phyloP scores from a whole-genome alignment of 2,113 vertebrate species.

The Calyptomena viridis region DNA sequence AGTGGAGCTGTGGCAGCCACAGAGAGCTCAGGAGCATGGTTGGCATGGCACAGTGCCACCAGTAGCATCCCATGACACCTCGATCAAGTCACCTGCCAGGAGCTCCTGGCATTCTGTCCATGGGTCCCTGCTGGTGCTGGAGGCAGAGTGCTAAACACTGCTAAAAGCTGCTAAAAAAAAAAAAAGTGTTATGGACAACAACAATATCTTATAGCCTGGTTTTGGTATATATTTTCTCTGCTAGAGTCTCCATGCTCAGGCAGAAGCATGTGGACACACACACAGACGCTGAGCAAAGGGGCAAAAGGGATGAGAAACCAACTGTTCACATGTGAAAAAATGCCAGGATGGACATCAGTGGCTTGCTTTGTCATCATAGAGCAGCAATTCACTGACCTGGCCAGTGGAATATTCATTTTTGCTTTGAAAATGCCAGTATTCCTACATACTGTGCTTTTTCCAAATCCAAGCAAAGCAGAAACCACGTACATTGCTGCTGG shows the following conservation, averaged over 20 bases:
- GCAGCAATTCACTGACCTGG: not conserved
- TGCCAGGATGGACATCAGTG: not conserved
- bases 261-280: not conserved
- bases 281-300: not conserved
- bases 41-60: fast-evolving
- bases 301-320: not conserved
- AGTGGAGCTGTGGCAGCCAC: not conserved
- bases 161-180: not conserved
- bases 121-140: not conserved
- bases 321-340: not conserved
- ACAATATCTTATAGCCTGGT: not conserved
- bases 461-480: not conserved
- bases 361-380: not conserved
- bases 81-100: not conserved
- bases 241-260: not conserved
- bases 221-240: not conserved
- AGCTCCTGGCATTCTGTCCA: not conserved
- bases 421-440: not conserved
- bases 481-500: not conserved
- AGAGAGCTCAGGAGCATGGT: fast-evolving
- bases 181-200: not conserved
- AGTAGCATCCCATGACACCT: fast-evolving
- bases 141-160: not conserved
- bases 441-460: not conserved
- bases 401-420: not conserved